Conservation (phyloP, 2,797 vertebrate genomes). For the Alauda arvensis region DNA sequence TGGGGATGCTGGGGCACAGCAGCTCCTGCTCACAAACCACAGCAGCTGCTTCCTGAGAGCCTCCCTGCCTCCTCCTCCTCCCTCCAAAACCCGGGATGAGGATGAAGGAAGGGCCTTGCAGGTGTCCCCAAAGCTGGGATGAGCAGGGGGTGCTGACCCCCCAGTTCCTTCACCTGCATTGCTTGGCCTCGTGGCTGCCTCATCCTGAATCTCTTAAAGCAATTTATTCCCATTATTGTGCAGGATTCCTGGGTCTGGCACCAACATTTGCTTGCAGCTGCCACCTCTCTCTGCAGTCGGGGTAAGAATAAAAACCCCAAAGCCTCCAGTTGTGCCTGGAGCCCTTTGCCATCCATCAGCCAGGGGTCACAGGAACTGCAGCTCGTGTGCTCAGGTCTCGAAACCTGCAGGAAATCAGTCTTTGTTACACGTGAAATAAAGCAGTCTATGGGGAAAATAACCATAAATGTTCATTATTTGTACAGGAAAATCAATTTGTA, state of each 20-base stretch:
- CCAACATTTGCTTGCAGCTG: neutral
- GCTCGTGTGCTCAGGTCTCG: neutral
- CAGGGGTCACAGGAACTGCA: constrained; percentile 33
- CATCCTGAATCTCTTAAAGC: neutral
- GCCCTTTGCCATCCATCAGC: constrained; percentile 27
- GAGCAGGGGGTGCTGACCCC: neutral
- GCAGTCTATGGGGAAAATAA: constrained; percentile 72
- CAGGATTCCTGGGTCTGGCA: neutral
- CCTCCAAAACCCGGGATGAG: too few relatives aligned
- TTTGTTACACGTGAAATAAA: constrained; percentile 68
- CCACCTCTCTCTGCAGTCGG: neutral
- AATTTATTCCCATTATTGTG: neutral
- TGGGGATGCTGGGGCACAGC: neutral
- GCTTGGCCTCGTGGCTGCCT: neutral
- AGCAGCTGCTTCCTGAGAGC: neutral
- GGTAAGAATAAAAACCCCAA: neutral
- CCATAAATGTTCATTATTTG: constrained; percentile 79
- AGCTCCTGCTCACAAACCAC: neutral
- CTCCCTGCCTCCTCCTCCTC: neutral
- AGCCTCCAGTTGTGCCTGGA: neutral
- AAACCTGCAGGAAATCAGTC: constrained; percentile 63
- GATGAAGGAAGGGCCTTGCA: neutral
- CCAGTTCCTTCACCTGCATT: neutral
- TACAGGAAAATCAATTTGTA: constrained; percentile 76
- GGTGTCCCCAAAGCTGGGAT: neutral